Conservation (phyloP, 1,140 invertebrate genomes). For the Pseudomyrmex dendroicus region DNA sequence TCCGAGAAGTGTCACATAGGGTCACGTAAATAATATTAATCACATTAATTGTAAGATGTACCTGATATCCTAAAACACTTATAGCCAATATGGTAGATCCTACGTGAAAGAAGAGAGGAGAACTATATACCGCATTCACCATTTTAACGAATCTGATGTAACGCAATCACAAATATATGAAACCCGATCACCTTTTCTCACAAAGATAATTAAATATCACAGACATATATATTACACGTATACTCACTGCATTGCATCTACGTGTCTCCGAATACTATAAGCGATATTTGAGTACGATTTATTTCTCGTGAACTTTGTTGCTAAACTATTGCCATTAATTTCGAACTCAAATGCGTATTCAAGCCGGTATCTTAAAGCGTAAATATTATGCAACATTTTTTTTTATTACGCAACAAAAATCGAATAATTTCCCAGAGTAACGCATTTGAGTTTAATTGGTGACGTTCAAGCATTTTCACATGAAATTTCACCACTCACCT, state of each 20-base stretch:
- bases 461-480: too few relatives aligned
- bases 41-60: neutral
- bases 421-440: too few relatives aligned
- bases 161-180: neutral
- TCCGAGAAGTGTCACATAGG: neutral
- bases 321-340: neutral
- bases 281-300: constrained; percentile 8
- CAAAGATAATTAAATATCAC: neutral
- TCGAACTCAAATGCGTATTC: constrained; percentile 4
- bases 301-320: neutral
- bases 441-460: too few relatives aligned
- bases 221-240: neutral
- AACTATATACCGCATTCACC: neutral
- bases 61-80: constrained; percentile 14
- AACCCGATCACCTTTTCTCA: neutral
- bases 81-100: neutral
- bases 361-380: constrained; percentile 13
- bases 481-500: neutral
- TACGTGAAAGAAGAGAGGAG: neutral
- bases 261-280: constrained; percentile 25
- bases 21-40: too few relatives aligned
- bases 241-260: constrained; percentile 10
- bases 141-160: neutral
- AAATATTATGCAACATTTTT: neutral
- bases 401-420: neutral